phyloP scores from a whole-genome alignment of 2,797 vertebrate species.

The Hipposideros larvatus region DNA sequence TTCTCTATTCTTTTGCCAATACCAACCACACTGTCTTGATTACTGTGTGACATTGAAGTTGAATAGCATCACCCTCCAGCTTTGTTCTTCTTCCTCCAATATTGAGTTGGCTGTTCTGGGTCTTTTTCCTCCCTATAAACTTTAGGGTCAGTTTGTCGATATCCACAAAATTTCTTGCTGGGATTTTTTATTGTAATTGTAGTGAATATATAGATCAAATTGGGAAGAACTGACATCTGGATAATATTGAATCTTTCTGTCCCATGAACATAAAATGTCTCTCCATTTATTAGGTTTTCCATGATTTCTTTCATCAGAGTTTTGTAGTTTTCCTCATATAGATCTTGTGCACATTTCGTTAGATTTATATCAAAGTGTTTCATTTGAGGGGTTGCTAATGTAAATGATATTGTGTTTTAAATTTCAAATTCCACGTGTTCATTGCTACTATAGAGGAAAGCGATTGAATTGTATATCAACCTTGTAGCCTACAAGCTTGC shows the following conservation, averaged over 20 bases:
- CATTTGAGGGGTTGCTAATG: not conserved
- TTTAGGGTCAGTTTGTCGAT: not conserved
- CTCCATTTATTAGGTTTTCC: not conserved
- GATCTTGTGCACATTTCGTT: not conserved
- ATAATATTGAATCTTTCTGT: not conserved
- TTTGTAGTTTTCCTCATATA: slow-evolving; percentile 4
- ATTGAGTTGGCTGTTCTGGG: not conserved
- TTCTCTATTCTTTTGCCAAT: not conserved
- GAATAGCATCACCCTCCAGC: not conserved
- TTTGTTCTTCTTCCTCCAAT: not conserved
- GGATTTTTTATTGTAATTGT: not conserved
- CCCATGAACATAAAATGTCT: not conserved
- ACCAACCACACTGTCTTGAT: not conserved
- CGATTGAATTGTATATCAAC: not conserved
- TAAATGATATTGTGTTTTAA: not conserved
- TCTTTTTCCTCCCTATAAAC: not conserved
- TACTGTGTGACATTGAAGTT: not conserved
- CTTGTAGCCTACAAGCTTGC: not conserved
- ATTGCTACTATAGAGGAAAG: not conserved
- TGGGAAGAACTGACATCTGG: not conserved
- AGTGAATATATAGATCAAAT: not conserved
- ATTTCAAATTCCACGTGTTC: not conserved
- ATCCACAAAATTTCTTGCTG: not conserved
- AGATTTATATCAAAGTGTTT: not conserved
- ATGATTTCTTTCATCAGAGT: not conserved